phyloP scores from a whole-genome alignment of 2,113 vertebrate species.

The Phyllostomus hastatus region DNA sequence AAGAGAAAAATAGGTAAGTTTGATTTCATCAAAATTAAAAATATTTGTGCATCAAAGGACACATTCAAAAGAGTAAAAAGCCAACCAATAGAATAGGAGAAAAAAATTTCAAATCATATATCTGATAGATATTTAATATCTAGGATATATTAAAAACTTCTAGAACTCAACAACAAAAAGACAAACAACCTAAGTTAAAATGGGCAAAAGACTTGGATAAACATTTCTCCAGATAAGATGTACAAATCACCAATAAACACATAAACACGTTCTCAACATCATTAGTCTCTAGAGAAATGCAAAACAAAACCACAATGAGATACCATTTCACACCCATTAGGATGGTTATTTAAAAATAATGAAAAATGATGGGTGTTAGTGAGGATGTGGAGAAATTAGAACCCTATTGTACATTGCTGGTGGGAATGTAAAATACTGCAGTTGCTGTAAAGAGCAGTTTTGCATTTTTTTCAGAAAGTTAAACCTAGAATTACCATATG shows the following conservation, averaged over 20 bases:
- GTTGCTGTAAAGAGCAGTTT: background rate
- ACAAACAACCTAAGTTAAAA: background rate
- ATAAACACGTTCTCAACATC: background rate
- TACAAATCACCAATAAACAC: background rate
- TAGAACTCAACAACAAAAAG: background rate
- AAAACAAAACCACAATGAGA: background rate
- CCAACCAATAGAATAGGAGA: background rate
- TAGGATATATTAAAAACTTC: background rate
- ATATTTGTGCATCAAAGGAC: background rate
- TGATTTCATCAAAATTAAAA: conserved; percentile 11
- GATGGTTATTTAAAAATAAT: background rate
- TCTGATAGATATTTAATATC: background rate
- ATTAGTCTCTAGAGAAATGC: background rate
- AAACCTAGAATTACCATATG: background rate
- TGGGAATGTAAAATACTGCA: background rate
- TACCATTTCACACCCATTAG: background rate
- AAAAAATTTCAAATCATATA: conserved; percentile 10
- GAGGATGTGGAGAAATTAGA: background rate
- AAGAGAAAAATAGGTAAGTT: background rate
- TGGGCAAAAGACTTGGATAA: background rate
- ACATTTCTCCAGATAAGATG: background rate
- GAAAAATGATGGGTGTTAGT: background rate
- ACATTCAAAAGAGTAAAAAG: background rate
- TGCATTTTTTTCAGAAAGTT: background rate
- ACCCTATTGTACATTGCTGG: background rate